phyloP scores from a whole-genome alignment of 1,140 invertebrate species.

The Aporrectodea caliginosa region DNA sequence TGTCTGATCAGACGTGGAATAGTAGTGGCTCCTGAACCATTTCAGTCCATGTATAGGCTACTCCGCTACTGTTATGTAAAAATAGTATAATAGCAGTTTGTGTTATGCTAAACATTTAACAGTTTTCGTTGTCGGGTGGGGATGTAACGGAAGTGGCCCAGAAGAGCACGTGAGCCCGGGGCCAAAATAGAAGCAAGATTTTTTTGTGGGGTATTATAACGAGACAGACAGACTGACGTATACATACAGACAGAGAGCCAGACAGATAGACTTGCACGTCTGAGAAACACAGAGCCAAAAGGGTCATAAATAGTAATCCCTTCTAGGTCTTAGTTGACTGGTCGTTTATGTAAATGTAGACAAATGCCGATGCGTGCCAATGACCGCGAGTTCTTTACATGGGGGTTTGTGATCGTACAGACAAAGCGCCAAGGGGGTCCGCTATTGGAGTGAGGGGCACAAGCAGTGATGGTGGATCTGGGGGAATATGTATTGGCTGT shows the following conservation, averaged over 20 bases:
- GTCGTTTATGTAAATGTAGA: no score
- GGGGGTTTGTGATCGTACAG: no score
- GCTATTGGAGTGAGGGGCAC: background rate
- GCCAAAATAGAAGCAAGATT: no score
- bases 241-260: background rate
- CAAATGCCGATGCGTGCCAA: no score
- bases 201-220: no score
- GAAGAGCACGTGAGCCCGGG: background rate
- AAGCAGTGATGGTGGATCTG: background rate
- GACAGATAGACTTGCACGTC: background rate
- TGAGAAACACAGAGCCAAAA: no score
- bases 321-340: no score
- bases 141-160: background rate
- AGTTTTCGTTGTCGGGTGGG: background rate
- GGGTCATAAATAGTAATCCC: no score
- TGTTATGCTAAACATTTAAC: background rate
- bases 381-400: no score
- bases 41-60: background rate
- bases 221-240: background rate
- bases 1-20: background rate
- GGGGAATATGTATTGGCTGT: background rate
- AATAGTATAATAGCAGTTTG: background rate
- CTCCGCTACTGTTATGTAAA: background rate
- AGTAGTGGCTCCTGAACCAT: background rate
- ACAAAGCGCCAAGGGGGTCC: no score